Conservation (phyloP, 2,888 invertebrate species). For the Osmoderma eremita region DNA sequence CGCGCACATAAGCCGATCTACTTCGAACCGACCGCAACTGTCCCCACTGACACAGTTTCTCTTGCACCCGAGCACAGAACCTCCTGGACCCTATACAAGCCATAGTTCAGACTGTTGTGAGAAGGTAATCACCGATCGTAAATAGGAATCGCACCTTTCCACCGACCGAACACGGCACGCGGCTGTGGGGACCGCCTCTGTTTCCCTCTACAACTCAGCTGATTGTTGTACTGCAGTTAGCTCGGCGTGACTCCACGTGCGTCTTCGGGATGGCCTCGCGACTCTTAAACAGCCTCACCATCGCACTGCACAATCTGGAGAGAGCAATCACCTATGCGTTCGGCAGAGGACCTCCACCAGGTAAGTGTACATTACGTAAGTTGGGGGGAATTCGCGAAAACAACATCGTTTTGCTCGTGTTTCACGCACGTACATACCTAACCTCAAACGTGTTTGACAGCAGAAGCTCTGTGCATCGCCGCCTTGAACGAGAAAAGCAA, state of each 20-base stretch:
- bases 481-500: conserved; percentile 43
- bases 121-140: conserved; percentile 54
- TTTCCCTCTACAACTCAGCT: conserved; percentile 44
- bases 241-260: too few relatives aligned
- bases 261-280: conserved; percentile 44
- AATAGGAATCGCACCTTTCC: conserved; percentile 53
- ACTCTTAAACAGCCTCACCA: conserved; percentile 50
- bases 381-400: conserved; percentile 2
- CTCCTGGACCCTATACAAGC: conserved; percentile 85
- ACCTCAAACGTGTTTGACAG: conserved; percentile 51
- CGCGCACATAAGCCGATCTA: conserved; percentile 74
- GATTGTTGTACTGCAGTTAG: conserved; percentile 38
- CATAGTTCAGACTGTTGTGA: conserved; percentile 82
- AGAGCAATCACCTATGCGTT: conserved; percentile 58
- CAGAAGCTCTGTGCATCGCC: conserved; percentile 55
- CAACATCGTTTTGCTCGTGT: neutral
- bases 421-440: conserved; percentile 29
- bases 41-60: conserved; percentile 84
- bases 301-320: conserved; percentile 64
- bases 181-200: conserved; percentile 31
- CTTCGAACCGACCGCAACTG: conserved; percentile 72
- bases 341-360: conserved; percentile 64
- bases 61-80: conserved; percentile 82
- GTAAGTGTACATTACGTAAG: conserved; percentile 56
- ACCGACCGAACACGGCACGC: conserved; percentile 51